phyloP scores from a whole-genome alignment of 2,797 vertebrate species.

The Neosilurus mollespiculum region DNA sequence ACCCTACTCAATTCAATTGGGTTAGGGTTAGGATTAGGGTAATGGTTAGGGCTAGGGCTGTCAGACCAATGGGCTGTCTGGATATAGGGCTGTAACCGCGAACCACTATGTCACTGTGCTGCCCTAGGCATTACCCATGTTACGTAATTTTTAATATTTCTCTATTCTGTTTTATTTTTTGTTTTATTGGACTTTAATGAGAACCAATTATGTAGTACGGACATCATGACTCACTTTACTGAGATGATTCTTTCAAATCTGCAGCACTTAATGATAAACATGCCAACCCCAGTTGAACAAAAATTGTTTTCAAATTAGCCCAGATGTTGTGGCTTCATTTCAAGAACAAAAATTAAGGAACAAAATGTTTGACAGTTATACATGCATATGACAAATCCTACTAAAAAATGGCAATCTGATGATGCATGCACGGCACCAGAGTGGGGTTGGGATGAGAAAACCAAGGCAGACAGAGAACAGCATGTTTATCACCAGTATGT shows the following conservation, averaged over 20 bases:
- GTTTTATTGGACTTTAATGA: conserved; percentile 1
- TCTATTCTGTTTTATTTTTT: background rate
- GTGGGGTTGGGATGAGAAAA: conserved; percentile 12
- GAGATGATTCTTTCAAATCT: background rate
- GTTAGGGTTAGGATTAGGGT: too few relatives aligned
- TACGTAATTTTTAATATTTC: background rate
- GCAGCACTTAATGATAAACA: conserved; percentile 11
- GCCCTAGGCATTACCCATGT: background rate
- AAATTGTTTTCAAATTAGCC: background rate
- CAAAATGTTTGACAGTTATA: conserved; percentile 7
- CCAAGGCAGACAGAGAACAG: background rate
- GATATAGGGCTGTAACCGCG: too few relatives aligned
- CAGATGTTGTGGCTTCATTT: conserved; percentile 4
- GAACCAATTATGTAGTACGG: background rate
- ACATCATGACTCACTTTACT: background rate
- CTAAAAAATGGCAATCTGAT: conserved; percentile 9
- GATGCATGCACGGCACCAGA: conserved; percentile 18
- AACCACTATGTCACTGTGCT: too few relatives aligned
- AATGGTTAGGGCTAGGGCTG: too few relatives aligned
- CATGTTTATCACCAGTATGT: conserved; percentile 11
- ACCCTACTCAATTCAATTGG: too few relatives aligned
- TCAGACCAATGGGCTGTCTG: too few relatives aligned
- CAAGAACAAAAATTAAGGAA: background rate
- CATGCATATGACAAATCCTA: background rate
- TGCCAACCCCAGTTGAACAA: background rate